phyloP scores from a whole-genome alignment of 2,888 invertebrate species.

The Polietes domitor region DNA sequence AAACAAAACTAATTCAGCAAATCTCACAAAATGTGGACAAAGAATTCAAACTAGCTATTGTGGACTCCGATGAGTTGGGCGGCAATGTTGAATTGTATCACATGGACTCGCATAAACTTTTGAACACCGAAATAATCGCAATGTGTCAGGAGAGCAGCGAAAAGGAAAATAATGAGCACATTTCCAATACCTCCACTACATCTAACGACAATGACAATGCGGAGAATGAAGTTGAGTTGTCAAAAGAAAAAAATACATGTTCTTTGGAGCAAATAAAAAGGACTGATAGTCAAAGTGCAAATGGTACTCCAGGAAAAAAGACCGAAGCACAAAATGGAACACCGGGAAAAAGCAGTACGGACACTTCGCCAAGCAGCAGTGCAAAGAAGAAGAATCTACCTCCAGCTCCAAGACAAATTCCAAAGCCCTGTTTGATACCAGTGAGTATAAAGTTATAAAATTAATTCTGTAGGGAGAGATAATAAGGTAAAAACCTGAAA shows the following conservation, averaged over 20 bases:
- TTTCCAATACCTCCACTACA: conserved; percentile 20
- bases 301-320: not conserved
- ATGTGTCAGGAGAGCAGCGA: not conserved
- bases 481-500: too few relatives aligned
- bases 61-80: not conserved
- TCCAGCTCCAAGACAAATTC: conserved; percentile 45
- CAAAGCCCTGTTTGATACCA: conserved; percentile 54
- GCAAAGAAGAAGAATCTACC: conserved; percentile 7
- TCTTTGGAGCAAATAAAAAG: not conserved
- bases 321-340: not conserved
- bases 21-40: conserved; percentile 29
- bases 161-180: not conserved
- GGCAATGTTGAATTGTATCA: conserved; percentile 41
- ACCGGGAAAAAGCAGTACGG: not conserved
- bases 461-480: too few relatives aligned
- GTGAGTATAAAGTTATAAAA: conserved; percentile 60
- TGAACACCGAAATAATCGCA: conserved; percentile 46
- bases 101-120: conserved; percentile 31
- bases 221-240: not conserved
- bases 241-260: not conserved
- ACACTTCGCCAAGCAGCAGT: not conserved
- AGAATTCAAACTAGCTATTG: conserved; percentile 42
- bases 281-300: not conserved
- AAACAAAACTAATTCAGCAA: not conserved
- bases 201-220: not conserved